These are phyloP conservation scores for Galendromus occidentalis DNA, from an alignment of 1,140 invertebrate genomes.

Conservation along the genomic window DNA sequence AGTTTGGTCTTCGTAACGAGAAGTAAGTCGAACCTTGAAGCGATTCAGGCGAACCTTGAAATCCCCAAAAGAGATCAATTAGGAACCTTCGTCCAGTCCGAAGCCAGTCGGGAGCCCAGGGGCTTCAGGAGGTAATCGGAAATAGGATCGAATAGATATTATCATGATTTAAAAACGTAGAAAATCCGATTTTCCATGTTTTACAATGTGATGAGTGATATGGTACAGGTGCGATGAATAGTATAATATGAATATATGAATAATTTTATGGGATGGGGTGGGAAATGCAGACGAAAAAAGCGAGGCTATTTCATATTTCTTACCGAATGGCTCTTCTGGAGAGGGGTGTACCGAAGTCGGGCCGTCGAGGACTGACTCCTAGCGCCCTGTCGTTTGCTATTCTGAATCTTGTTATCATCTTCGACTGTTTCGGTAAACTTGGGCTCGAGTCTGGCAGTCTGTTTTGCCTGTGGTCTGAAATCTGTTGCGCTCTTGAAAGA, in stretches of 20 bases:
- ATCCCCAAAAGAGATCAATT: neutral
- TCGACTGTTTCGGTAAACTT: neutral
- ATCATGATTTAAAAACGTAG: no score
- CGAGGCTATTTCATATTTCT: neutral
- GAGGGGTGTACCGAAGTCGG: neutral
- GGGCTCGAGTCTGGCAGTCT: neutral
- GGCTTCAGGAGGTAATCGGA: no score
- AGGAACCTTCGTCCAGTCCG: neutral
- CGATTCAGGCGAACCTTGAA: conserved; percentile 21
- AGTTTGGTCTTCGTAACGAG: neutral
- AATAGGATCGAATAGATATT: no score
- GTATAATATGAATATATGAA: no score
- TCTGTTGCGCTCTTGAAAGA: conserved; percentile 4
- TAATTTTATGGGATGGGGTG: no score
- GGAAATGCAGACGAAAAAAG: no score
- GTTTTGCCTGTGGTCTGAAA: neutral
- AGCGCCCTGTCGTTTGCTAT: neutral
- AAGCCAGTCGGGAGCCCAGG: neutral
- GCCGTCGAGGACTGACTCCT: neutral
- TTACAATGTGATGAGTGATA: no score
- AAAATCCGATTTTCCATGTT: no score
- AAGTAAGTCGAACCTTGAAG: conserved; percentile 20
- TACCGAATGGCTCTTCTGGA: conserved; percentile 1
- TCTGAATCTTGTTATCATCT: conserved; percentile 4
- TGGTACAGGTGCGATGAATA: no score